Evolutionary conservation across 2,888 invertebrate genomes (phyloP), one percentile per base, ranked within the genome.

Genomic region (Oscheius sp.): DNA sequence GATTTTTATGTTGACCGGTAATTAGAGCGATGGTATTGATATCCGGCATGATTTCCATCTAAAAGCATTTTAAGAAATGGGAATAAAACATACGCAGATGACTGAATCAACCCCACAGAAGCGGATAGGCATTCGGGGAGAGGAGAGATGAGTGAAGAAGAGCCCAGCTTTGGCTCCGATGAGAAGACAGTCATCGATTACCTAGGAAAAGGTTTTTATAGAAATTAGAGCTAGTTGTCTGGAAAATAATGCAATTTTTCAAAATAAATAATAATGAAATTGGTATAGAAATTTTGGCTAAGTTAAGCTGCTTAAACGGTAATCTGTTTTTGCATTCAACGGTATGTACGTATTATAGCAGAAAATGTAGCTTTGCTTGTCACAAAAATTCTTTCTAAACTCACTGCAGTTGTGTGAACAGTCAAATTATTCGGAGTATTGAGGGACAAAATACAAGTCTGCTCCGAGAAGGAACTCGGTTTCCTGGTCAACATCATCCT

Each of bases 161-260:
- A 83, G 69, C 3, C 83, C 82, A 24, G 78, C 77, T 28, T 80
- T 74, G 12, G 81, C 77, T 33, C 79, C 82, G 65, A 82, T 74
- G 47, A 82, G 63, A 9, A 81, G 72, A 70, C 73, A 80, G 44
- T 80, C 82, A 28, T 79, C 75, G 20, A 76, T 59, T 2, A 67
- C 67, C 75, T 73, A 67, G 4, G 72, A 67, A 32, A 5, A n/a
- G n/a, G n/a, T n/a, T n/a, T n/a, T n/a, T n/a, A n/a, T n/a, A n/a
- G n/a, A n/a, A n/a, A n/a, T n/a, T n/a, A n/a, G n/a, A n/a, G n/a
- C n/a, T n/a, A n/a, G n/a, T n/a, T n/a, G n/a, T n/a, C n/a, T n/a
- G n/a, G n/a, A n/a, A n/a, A n/a, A n/a, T n/a, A n/a, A n/a, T n/a
- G n/a, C n/a, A n/a, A n/a, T n/a, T n/a, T n/a, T n/a, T n/a, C n/a